Evolutionary conservation across 35 echinoderm and acorn worm genomes (phyloP).

Genomic region (Amphiura filiformis): DNA sequence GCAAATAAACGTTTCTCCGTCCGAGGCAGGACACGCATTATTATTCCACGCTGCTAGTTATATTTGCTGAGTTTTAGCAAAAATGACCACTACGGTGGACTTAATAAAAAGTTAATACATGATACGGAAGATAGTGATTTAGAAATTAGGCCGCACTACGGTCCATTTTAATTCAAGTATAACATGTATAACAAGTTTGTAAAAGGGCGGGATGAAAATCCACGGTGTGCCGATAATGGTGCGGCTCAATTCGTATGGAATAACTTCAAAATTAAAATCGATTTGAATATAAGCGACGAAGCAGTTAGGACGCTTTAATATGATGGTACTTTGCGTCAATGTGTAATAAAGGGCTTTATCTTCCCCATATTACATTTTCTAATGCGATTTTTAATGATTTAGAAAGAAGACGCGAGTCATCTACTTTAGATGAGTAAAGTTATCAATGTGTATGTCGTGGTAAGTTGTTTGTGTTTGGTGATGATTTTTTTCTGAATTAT

Average conservation of each 20-base stretch:
- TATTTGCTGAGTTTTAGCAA: neutral
- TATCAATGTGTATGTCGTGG: too few relatives aligned
- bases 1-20: neutral
- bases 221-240: neutral
- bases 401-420: too few relatives aligned
- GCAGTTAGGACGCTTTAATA: too few relatives aligned
- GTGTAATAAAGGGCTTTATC: too few relatives aligned
- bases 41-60: neutral
- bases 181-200: conserved; percentile 9
- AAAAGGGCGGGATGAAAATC: neutral
- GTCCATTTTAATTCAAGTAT: neutral
- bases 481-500: too few relatives aligned
- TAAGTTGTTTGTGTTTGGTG: too few relatives aligned
- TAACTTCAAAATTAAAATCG: conserved; percentile 4
- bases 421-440: too few relatives aligned
- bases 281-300: neutral
- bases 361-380: too few relatives aligned
- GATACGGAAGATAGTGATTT: neutral
- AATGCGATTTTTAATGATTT: too few relatives aligned
- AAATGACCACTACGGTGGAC: conserved; percentile 1
- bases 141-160: neutral
- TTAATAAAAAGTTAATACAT: conserved; percentile 2
- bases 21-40: neutral
- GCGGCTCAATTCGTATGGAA: neutral
- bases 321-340: too few relatives aligned